These are phyloP conservation scores for Reticulitermes speratus DNA, from an alignment of 1,140 invertebrate species.

Conservation along the genomic window DNA sequence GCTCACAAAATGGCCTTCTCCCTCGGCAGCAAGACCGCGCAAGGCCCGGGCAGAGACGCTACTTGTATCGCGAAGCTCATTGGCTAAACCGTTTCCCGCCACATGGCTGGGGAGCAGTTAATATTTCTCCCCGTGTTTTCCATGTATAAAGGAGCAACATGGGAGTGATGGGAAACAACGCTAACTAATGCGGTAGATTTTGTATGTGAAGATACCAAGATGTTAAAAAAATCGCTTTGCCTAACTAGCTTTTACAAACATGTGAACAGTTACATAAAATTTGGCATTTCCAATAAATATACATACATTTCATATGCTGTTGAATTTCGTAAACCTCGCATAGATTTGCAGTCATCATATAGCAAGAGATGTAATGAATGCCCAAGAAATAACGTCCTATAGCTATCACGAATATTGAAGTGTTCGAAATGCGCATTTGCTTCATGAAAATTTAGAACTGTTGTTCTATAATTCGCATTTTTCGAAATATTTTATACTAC, in stretches of 20 bases:
- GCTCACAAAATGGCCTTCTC: slow-evolving; percentile 34
- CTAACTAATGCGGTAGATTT: not conserved
- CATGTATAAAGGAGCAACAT: not conserved
- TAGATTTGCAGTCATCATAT: not conserved
- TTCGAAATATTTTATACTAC: too few relatives aligned
- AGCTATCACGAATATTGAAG: not conserved
- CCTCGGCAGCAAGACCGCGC: slow-evolving; percentile 24
- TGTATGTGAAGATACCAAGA: not conserved
- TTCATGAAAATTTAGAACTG: too few relatives aligned
- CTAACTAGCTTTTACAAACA: too few relatives aligned
- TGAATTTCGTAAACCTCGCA: not conserved
- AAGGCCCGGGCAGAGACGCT: slow-evolving; percentile 23
- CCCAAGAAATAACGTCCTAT: not conserved
- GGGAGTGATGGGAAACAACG: slow-evolving; percentile 25
- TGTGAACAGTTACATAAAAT: too few relatives aligned
- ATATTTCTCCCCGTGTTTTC: slow-evolving; percentile 31
- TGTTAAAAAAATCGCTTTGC: too few relatives aligned
- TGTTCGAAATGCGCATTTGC: too few relatives aligned
- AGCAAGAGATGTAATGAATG: not conserved
- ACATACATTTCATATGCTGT: too few relatives aligned
- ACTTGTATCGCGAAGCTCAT: not conserved
- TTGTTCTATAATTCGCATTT: too few relatives aligned
- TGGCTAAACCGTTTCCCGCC: slow-evolving; percentile 29
- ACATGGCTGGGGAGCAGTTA: slow-evolving; percentile 21
- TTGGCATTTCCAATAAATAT: too few relatives aligned